Percentiles rank a stretch among this genome's conserved stretches.
Evolutionary conservation across 1,140 invertebrate genomes (phyloP).

Genomic region (Bombus confusus): DNA sequence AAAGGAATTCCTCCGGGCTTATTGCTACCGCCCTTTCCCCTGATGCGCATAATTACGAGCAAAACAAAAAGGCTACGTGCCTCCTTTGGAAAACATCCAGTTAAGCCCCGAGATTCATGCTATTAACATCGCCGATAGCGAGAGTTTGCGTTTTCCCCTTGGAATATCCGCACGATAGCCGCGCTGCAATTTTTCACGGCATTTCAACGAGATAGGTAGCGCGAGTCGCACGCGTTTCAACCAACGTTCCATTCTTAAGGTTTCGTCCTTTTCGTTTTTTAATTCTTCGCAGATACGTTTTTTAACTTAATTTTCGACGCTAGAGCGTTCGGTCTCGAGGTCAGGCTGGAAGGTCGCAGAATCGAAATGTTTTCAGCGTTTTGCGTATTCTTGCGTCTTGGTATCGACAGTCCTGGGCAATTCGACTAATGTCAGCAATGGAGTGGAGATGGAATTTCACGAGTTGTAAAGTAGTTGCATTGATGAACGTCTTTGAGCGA

Average conservation of each 20-base stretch:
- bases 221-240: background rate
- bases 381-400: background rate
- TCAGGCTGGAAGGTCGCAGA: too few relatives aligned
- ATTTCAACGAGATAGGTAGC: background rate
- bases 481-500: too few relatives aligned
- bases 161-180: background rate
- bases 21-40: constrained; percentile 17
- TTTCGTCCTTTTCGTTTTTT: background rate
- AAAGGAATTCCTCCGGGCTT: constrained; percentile 38
- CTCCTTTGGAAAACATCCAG: constrained; percentile 13
- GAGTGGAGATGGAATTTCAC: too few relatives aligned
- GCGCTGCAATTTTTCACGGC: background rate
- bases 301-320: too few relatives aligned
- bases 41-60: constrained; percentile 37
- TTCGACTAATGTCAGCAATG: background rate
- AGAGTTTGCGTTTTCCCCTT: background rate
- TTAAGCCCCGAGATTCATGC: background rate
- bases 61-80: constrained; percentile 23
- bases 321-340: too few relatives aligned
- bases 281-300: background rate
- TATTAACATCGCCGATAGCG: background rate
- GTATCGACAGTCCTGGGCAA: too few relatives aligned
- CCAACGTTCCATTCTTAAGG: background rate
- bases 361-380: background rate
- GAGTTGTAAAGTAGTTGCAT: too few relatives aligned